Percentiles rank a stretch among this genome's conserved stretches.
These are phyloP conservation scores for Catalaphyllia jardinei DNA, from an alignment of 64 coral and sea anemone species.

Conservation along the genomic window DNA sequence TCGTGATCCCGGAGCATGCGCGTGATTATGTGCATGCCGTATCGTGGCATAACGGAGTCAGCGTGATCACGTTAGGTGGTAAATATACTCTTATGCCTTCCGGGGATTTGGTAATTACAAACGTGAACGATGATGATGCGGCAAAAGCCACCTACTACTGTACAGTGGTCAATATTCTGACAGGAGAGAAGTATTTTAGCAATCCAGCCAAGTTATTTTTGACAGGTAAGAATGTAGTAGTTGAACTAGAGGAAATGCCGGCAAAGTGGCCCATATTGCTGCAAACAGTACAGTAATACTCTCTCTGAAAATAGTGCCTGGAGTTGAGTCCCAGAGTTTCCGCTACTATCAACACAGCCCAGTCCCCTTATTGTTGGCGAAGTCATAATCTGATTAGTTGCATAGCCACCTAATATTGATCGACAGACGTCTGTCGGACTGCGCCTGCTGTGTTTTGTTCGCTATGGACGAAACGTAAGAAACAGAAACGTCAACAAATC, in stretches of 20 bases:
- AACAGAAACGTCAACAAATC: too few species aligned
- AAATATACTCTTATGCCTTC: slow-evolving; percentile 82
- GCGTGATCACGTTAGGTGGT: slow-evolving; percentile 61
- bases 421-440: too few species aligned
- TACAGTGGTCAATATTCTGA: slow-evolving; percentile 73
- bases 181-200: slow-evolving; percentile 65
- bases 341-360: too few species aligned
- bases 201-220: slow-evolving; percentile 78
- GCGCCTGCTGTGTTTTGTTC: too few species aligned
- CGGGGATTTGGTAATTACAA: slow-evolving; percentile 86
- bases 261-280: background rate
- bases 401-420: too few species aligned
- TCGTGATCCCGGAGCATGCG: slow-evolving; percentile 52
- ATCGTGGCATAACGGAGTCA: slow-evolving; percentile 69
- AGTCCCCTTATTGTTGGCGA: too few species aligned
- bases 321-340: too few species aligned
- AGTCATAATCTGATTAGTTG: too few species aligned
- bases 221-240: slow-evolving; percentile 21
- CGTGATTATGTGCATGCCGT: slow-evolving; percentile 62
- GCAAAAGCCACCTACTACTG: slow-evolving; percentile 56
- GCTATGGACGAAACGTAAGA: too few species aligned
- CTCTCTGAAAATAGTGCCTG: too few species aligned
- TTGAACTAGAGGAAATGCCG: background rate
- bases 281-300: too few species aligned
- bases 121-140: slow-evolving; percentile 43